Base-by-base conservation (phyloP, 2,888 invertebrate genomes). In the Trypoxylon attenuatum region DNA sequence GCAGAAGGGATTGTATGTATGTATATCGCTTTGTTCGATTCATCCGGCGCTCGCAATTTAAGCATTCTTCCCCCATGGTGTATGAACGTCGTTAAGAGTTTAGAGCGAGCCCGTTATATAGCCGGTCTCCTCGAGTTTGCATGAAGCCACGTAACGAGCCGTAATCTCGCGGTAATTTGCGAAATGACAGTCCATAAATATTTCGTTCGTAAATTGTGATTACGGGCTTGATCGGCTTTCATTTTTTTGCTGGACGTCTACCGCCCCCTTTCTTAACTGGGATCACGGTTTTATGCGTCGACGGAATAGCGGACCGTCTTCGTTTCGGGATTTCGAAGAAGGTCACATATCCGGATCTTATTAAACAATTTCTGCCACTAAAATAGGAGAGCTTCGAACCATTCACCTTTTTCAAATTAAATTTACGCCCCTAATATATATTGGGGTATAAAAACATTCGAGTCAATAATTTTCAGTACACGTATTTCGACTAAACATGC, bases 161-260 rank as follows among this genome's bases (percentile, higher is more conserved):
- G 60, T 68, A 75, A 75, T 75, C 70, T 61, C 46, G 49, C 46
- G 63, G 71, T 75, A 75, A 75, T 75, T 75, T 75, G 61, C 59
- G 25, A 75, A 75, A 75, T 75, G 75, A 68, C 75, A 75, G 75
- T 71, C 57, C 71, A 71, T 75, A 73, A 75, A 75, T 75, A 75
- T 75, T 75, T 75, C 65, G 73, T 70, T 56, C 67, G 68, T 66
- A 75, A 75, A 75, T 68, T 68, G 54, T 71, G 75, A 75, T 75
- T 75, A 73, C 56, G 60, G 75, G 73, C 66, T 66, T 52, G 70
- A 70, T 75, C 68, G 64, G 60, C 50, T 56, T 41, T 6, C 25
- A 15, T 29, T 16, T 27, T 41, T 15, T 25, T 39, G 33, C 10
- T 6, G 41, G 43, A 18, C 19, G 8, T 18, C 52, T 13, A 45